Percentiles rank a stretch among this genome's conserved stretches.
phyloP scores from a whole-genome alignment of 2,888 invertebrate species.

The Temnothorax ravouxi region DNA sequence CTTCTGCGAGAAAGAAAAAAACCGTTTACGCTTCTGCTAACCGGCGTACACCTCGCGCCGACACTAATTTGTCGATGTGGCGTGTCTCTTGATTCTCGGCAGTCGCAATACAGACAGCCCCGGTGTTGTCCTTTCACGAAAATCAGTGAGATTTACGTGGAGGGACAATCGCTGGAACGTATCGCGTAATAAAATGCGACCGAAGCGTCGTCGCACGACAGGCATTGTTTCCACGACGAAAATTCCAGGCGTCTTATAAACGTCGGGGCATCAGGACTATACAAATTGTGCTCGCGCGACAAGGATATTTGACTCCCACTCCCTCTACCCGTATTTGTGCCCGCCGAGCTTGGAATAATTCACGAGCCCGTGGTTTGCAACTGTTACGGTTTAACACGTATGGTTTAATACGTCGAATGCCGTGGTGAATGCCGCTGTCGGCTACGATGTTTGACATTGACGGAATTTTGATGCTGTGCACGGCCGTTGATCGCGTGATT shows the following conservation, averaged over 20 bases:
- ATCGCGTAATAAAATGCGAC: constrained; percentile 48
- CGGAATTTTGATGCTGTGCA: constrained; percentile 44
- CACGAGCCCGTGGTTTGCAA: constrained; percentile 43
- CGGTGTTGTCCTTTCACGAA: constrained; percentile 4
- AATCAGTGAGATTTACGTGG: constrained; percentile 46
- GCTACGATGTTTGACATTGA: constrained; percentile 43
- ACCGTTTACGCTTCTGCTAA: background rate
- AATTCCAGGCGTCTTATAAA: constrained; percentile 52
- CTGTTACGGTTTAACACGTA: constrained; percentile 48
- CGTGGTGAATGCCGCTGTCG: constrained; percentile 34
- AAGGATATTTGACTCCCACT: constrained; percentile 31
- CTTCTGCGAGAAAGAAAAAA: background rate
- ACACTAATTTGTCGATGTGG: constrained; percentile 6
- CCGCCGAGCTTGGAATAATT: constrained; percentile 52
- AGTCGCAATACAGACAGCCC: constrained; percentile 24
- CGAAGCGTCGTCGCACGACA: constrained; percentile 33
- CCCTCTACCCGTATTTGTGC: constrained; percentile 23
- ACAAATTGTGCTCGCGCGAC: constrained; percentile 38
- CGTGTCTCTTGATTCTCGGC: constrained; percentile 15
- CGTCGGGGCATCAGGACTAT: constrained; percentile 20
- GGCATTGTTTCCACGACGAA: constrained; percentile 44
- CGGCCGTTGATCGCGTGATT: background rate
- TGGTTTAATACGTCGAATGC: constrained; percentile 54
- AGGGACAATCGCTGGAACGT: background rate
- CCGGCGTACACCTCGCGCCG: background rate